Percentiles rank a stretch among this genome's conserved stretches.
phyloP scores from a whole-genome alignment of 2,113 vertebrate species.

The Platichthys flesus region DNA sequence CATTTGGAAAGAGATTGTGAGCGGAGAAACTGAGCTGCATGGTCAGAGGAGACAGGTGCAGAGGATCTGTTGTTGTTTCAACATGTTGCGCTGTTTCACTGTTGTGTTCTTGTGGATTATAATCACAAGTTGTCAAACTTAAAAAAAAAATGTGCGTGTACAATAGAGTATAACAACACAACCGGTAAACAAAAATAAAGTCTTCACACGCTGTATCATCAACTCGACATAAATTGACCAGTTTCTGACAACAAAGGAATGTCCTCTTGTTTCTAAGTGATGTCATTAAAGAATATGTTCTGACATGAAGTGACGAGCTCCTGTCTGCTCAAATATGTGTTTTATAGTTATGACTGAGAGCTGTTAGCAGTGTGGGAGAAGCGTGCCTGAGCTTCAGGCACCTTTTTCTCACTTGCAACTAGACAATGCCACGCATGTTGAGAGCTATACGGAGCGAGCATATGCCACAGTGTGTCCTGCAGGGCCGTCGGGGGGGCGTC shows the following conservation, averaged over 20 bases:
- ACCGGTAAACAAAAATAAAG: not conserved
- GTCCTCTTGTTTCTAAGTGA: not conserved
- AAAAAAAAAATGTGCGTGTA: too few species aligned
- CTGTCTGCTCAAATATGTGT: slow-evolving; percentile 22
- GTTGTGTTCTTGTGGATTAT: slow-evolving; percentile 17
- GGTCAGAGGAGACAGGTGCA: slow-evolving; percentile 56
- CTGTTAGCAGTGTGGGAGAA: slow-evolving; percentile 9
- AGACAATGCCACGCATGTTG: slow-evolving; percentile 44
- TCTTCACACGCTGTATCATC: not conserved
- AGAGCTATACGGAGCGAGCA: slow-evolving; percentile 58
- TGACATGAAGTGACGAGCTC: not conserved
- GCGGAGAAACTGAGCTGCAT: slow-evolving; percentile 56
- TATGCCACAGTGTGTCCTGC: slow-evolving; percentile 68
- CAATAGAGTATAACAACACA: not conserved
- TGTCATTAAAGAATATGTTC: not conserved
- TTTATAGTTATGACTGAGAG: slow-evolving; percentile 14
- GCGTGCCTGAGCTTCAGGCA: slow-evolving; percentile 4
- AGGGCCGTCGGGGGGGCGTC: slow-evolving; percentile 43
- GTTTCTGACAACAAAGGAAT: slow-evolving; percentile 13
- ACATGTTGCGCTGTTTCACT: slow-evolving; percentile 14
- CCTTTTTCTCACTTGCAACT: slow-evolving; percentile 26
- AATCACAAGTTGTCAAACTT: slow-evolving; percentile 30
- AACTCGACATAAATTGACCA: not conserved
- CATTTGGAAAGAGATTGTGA: slow-evolving; percentile 74
- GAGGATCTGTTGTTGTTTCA: slow-evolving; percentile 52